Base-by-base conservation (phyloP, 2,888 invertebrate genomes). In the Pristionchus maxplancki region DNA sequence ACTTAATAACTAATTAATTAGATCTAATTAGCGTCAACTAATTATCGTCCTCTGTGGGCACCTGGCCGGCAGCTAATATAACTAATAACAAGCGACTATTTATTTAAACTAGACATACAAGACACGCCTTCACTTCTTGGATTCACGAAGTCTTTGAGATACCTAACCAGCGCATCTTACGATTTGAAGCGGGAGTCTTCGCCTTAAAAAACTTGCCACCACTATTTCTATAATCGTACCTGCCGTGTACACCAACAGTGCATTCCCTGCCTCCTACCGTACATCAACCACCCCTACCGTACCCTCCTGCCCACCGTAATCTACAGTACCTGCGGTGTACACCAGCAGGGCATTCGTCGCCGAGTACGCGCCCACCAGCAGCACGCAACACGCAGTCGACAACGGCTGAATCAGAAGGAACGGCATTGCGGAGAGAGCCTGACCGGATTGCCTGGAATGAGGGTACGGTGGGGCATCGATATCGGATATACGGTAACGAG, bases 391-490 rank as follows among this genome's bases (percentile, higher is more conserved):
- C 3, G 82, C 53, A n/a, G 88, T 88, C 53, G 44, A 24, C 2
- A 88, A 24, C 0, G 88, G 88, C 28, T 88, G 88, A 4, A 88
- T 13, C 31, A 88, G 81, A 20, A 88, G 88, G 58, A 40, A 81
- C 28, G 88, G 88, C 88, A 88, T 88, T 17, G 88, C 58, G 62
- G 62, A 28, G 44, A 88, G 44, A 9, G 81, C 81, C 31, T 40
- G 62, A 31, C 81, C 58, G 11, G 88, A 81, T 40, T 88, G 81
- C 34, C 78, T 87, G 37, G 11, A 53, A 44, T 28, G 37, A 48
- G 64, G 64, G 24, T 58, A 58, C 58, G 58, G 58, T 58, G 17
- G 58, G 58, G 58, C 6, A 48, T 13, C 13, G 6, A 50, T 50
- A n/a, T 50, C 17, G 50, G 50, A 50, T n/a, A n/a, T n/a, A 48